Conservation (phyloP, 1,140 invertebrate species). For the Dysdera silvatica region DNA sequence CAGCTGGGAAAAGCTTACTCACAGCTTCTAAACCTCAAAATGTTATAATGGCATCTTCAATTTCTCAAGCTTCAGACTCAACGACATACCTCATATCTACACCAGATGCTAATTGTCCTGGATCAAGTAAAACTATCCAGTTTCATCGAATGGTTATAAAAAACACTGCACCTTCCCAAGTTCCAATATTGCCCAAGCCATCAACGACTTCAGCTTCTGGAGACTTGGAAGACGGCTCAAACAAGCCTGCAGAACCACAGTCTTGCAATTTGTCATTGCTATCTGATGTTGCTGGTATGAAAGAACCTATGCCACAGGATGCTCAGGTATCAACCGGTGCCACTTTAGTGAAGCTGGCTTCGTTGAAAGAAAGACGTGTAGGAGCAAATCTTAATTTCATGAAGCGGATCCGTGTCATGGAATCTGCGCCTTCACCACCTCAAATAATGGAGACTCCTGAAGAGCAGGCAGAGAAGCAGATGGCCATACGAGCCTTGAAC, state of each 20-base stretch:
- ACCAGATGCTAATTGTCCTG: not conserved
- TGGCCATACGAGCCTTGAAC: constrained; percentile 20
- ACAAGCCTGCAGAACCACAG: not conserved
- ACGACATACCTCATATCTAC: not conserved
- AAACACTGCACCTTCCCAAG: not conserved
- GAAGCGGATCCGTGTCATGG: constrained; percentile 5
- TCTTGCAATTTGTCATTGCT: constrained; percentile 14
- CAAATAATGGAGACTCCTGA: constrained; percentile 13
- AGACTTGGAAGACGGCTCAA: not conserved
- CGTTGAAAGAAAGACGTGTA: not conserved
- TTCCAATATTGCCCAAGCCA: not conserved
- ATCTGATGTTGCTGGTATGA: constrained; percentile 16
- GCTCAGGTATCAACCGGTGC: not conserved
- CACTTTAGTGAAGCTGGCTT: constrained; percentile 12
- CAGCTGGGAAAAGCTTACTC: too few relatives aligned
- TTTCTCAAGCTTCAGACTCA: not conserved
- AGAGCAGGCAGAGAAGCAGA: constrained; percentile 13
- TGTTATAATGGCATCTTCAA: not conserved
- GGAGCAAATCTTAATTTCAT: not conserved
- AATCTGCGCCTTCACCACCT: constrained; percentile 2
- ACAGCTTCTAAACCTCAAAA: not conserved
- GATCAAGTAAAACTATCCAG: not conserved
- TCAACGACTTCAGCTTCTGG: not conserved
- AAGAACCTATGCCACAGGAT: not conserved
- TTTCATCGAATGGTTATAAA: not conserved